Evolutionary conservation across 1,140 invertebrate species (phyloP).

Genomic region (Triops longicaudatus): DNA sequence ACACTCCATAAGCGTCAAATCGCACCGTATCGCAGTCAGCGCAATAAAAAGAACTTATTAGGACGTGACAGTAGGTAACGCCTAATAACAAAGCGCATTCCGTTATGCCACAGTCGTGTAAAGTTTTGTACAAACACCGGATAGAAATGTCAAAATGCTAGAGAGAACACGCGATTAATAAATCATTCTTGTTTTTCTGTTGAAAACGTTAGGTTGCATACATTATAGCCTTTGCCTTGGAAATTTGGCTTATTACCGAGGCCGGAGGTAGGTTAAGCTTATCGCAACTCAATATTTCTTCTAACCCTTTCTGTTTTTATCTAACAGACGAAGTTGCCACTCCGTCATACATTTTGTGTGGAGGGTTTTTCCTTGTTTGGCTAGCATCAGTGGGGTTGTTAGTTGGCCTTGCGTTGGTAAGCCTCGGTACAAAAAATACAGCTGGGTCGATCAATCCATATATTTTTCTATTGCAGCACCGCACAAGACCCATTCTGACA

Average conservation of each 20-base stretch:
- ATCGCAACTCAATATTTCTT: neutral
- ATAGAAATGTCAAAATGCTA: neutral
- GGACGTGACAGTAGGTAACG: neutral
- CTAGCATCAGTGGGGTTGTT: constrained; percentile 49
- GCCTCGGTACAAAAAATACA: constrained; percentile 6
- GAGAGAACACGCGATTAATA: neutral
- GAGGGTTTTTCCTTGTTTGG: constrained; percentile 51
- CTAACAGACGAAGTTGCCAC: constrained; percentile 41
- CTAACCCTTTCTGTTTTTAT: no score
- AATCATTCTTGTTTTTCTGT: constrained; percentile 21
- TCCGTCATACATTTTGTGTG: constrained; percentile 49
- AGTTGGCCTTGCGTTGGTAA: constrained; percentile 53
- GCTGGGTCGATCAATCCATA: constrained; percentile 21
- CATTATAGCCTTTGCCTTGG: constrained; percentile 34
- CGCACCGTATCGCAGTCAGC: neutral
- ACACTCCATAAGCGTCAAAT: no score
- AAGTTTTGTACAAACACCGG: neutral
- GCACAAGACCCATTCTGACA: constrained; percentile 48
- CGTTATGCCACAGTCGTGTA: neutral
- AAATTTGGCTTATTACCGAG: constrained; percentile 35
- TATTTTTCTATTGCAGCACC: constrained; percentile 47
- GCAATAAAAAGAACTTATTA: neutral
- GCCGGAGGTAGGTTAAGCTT: constrained; percentile 31
- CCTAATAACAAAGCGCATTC: neutral
- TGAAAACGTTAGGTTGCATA: constrained; percentile 33